Base-by-base conservation (phyloP, 2,113 vertebrate genomes). In the Pachyramphus minor region DNA sequence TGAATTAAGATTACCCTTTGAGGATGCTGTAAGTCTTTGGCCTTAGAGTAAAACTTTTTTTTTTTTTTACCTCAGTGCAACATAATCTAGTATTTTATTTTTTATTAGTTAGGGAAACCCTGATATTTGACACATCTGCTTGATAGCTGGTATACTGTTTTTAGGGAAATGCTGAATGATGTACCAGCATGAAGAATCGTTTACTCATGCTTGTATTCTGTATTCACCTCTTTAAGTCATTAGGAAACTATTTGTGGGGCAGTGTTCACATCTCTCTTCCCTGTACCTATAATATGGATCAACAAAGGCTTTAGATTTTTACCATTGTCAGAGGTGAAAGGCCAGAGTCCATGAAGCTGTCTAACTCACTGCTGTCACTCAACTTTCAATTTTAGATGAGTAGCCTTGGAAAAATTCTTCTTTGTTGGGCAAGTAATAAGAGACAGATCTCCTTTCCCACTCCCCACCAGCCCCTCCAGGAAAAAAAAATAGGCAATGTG, bases 131-230 rank as follows among this genome's bases (percentile, higher is more conserved):
- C 33, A 18, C 27, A 94, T 27, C 7, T 81, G 9, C 42, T 42
- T 66, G 49, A 49, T 25, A 49, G 49, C 49, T 49, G 49, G 49
- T 49, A 12, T 8, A 59, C 19, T 30, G 28, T 39, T 90, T 69
- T 53, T 21, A 41, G 14, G n/a, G 64, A 83, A 62, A 71, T n/a
- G 16, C 5, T n/a, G 30, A 66, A 35, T 59, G 39, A 56, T 33
- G 16, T 64, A 31, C 17, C 52, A 85, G 21, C 8, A 6, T 22
- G 35, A 75, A 84, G 20, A 69, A 77, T 39, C 20, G 2, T 1
- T 64, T 86, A 35, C 27, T 66, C 41, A 22, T 0, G 0, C 20
- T 66, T 79, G 4, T 27, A 2, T n/a, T 49, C 49, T 49, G 42
- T 42, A 49, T 30, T 52, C 50, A 71, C 20, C 17, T 53, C 5